These are phyloP conservation scores for Peromyscus californicus DNA, from an alignment of 2,113 vertebrate species.

Conservation along the genomic window DNA sequence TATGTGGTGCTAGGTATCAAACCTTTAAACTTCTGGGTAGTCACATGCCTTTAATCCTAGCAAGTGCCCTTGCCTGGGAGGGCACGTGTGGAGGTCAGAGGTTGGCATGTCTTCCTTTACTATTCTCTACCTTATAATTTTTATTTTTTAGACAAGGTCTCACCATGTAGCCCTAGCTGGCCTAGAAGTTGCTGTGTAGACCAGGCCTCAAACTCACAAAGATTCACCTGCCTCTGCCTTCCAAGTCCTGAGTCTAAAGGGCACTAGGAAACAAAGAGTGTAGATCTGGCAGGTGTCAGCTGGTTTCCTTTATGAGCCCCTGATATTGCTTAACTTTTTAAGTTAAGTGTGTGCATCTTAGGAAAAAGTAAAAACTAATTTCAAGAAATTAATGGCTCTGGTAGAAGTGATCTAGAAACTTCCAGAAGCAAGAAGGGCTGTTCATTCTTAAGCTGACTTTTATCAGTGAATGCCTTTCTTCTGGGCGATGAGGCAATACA, in stretches of 20 bases:
- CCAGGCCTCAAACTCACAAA: neutral
- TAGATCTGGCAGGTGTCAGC: neutral
- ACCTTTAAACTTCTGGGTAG: neutral
- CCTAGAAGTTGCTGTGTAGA: neutral
- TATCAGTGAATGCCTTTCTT: neutral
- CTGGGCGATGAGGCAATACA: neutral
- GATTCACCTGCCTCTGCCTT: neutral
- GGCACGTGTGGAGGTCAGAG: neutral
- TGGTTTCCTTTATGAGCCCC: neutral
- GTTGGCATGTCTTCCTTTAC: neutral
- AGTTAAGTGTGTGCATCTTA: conserved; percentile 21
- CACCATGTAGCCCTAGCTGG: neutral
- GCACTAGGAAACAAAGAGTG: neutral
- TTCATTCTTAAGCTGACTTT: neutral
- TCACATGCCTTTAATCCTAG: neutral
- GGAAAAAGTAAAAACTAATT: conserved; percentile 54
- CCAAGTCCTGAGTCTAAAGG: neutral
- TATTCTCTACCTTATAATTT: neutral
- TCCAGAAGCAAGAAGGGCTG: neutral
- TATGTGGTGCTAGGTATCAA: neutral
- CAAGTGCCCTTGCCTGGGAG: neutral
- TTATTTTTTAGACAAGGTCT: neutral
- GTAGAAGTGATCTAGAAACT: conserved; percentile 16
- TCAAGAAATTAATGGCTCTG: conserved; percentile 1
- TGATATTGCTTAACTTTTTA: conserved; percentile 8